Base-by-base conservation (phyloP, 2,113 vertebrate species). In the Prinia subflava region DNA sequence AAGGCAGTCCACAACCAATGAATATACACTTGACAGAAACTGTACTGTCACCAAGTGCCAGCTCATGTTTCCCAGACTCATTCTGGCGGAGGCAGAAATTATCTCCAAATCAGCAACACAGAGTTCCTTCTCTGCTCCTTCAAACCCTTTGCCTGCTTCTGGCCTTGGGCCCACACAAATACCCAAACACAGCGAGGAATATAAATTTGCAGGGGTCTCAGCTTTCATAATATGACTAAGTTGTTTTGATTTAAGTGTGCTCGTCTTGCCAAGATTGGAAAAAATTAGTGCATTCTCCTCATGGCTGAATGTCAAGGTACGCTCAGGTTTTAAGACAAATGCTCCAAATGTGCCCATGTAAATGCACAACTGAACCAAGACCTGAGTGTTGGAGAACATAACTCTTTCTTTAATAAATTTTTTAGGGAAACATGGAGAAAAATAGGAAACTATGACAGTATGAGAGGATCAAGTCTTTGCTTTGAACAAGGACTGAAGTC, bases 231-330 rank as follows among this genome's bases (percentile, higher is more conserved):
- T 90, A 92, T 86, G 87, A 93, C 93, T 93, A 88, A 91, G 84
- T 97, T 95, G 90, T 96, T 97, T 96, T 95, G 84, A 96, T 96
- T 95, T 92, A 94, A 85, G 64, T 65, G 28, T 55, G 47, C 53
- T 89, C 0, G 7, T 93, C 87, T 93, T 95, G 94, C 93, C 96
- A 96, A 94, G 93, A 92, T 65, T 88, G 94, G 94, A 96, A 95
- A 95, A 95, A 94, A 96, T 92, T 30, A 95, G 91, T 71, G 77
- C 28, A 10, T 97, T 95, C 81, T 92, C 81, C 83, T 94, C 87
- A 69, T 12, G 67, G 70, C 94, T 95, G 84, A 76, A 83, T 79
- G 84, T 96, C 67, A 87, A 87, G 69, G 62, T 91, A 94, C 70
- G 83, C 84, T 82, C 71, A 81, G 53, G 30, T 91, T 95, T 95